Evolutionary conservation across 2,113 vertebrate genomes (phyloP).

Genomic region (Furnarius figulus): DNA sequence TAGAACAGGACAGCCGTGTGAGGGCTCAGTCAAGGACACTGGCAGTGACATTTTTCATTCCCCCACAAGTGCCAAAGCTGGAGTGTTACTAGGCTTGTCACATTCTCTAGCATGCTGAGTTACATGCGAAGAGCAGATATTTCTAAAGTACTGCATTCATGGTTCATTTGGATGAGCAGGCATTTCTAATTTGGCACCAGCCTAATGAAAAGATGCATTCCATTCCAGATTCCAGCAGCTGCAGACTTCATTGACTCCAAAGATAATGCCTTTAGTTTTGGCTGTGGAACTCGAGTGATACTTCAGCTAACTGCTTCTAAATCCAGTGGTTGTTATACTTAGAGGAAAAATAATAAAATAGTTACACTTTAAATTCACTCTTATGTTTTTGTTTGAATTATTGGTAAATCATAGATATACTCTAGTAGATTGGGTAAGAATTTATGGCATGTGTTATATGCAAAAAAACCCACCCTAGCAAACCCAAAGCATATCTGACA

Average conservation of each 20-base stretch:
- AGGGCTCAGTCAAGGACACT: background rate
- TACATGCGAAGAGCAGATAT: constrained; percentile 61
- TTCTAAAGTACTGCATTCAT: constrained; percentile 66
- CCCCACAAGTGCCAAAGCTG: background rate
- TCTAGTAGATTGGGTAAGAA: constrained; percentile 19
- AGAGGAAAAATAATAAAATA: background rate
- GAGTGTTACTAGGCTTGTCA: constrained; percentile 55
- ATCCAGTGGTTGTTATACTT: background rate
- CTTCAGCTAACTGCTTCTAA: constrained; percentile 35
- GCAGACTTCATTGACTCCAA: constrained; percentile 60
- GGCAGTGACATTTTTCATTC: background rate
- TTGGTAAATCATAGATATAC: background rate
- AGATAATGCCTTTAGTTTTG: constrained; percentile 65
- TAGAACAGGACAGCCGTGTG: background rate
- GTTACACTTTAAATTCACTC: background rate
- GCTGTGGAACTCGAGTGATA: background rate
- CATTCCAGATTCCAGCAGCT: constrained; percentile 66
- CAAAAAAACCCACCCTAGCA: background rate
- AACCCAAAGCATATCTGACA: background rate
- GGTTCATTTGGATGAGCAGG: constrained; percentile 69
- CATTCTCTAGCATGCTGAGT: constrained; percentile 60
- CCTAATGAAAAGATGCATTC: constrained; percentile 66
- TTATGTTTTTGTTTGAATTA: constrained; percentile 23
- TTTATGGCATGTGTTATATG: constrained; percentile 9
- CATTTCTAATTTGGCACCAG: constrained; percentile 70